Evolutionary conservation across 2,113 vertebrate genomes (phyloP).

Genomic region (Lethenteron camtschaticum): DNA sequence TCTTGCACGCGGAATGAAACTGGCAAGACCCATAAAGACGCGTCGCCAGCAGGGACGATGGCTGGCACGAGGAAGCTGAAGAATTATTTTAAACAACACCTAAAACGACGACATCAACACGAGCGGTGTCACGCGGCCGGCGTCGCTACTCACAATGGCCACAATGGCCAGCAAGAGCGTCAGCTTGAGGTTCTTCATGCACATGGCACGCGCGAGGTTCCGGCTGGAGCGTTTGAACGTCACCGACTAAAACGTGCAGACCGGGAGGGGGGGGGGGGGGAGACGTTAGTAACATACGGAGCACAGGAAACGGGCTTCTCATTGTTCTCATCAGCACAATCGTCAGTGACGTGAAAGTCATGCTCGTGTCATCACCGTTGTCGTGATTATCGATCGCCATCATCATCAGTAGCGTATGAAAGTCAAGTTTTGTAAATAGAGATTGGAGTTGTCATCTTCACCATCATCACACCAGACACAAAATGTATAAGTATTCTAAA

Average conservation of each 20-base stretch:
- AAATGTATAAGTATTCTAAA: too few relatives aligned
- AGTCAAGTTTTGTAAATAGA: too few relatives aligned
- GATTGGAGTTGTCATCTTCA: too few relatives aligned
- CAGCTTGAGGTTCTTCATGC: conserved; percentile 96
- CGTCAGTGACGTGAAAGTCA: too few relatives aligned
- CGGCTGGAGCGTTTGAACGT: conserved; percentile 96
- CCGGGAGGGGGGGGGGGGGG: too few relatives aligned
- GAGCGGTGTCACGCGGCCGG: not conserved
- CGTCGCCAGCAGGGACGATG: not conserved
- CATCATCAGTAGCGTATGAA: too few relatives aligned
- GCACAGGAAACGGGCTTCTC: too few relatives aligned
- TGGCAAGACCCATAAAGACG: not conserved
- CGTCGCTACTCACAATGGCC: conserved; percentile 36
- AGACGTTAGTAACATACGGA: too few relatives aligned
- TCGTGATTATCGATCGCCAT: too few relatives aligned
- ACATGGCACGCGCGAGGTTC: conserved; percentile 88
- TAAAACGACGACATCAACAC: not conserved
- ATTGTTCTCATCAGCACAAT: too few relatives aligned
- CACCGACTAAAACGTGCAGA: conserved; percentile 37
- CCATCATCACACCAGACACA: too few relatives aligned
- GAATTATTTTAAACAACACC: not conserved
- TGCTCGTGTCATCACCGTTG: too few relatives aligned
- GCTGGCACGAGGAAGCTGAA: not conserved
- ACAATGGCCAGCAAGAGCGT: conserved; percentile 54
- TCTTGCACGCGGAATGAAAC: not conserved